Evolutionary conservation across 2,888 invertebrate genomes (phyloP), one percentile per base, ranked within the genome.

Genomic region (Psylliodes chrysocephalus): DNA sequence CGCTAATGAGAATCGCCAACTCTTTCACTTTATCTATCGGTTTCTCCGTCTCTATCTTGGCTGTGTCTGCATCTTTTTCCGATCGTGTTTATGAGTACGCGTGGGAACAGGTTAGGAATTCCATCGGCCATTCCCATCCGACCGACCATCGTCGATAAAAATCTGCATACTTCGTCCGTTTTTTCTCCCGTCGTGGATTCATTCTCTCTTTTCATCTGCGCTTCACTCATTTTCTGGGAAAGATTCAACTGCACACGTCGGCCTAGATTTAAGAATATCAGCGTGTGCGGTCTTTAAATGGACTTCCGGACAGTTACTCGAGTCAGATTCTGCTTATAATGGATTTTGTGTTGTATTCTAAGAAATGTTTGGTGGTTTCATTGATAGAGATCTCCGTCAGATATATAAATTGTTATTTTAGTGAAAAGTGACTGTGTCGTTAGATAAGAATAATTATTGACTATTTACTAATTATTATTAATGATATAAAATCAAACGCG

Each of bases 31-130:
- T 42, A 42, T 42, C 42, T 15, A 35, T 35, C n/a, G 35, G 35
- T n/a, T 35, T 12, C 14, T 35, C 42, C 18, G 6, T 51, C 15
- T 35, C 35, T 17, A 33, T 52, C 33, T 10, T 38, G 25, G n/a
- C 12, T 35, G 25, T 52, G 35, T 51, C 51, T 52, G 18, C 17
- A 17, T 42, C 28, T n/a, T 33, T 51, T 10, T 51, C 15, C 6
- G 18, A 8, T 42, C 51, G 51, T 44, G 33, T 55, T 55, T 51
- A 30, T 28, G 38, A 47, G 47, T 56, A 44, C 64, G 64, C 67
- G 67, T 66, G 68, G 63, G 63, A 66, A 66, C 68, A 55, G 67
- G 67, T 64, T 67, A 61, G 55, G 63, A 68, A 68, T 68, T 61
- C 68, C 66, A 59, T 49, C 63, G 64, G 63, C 63, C 68, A 68